These are phyloP conservation scores for Thaumatotibia leucotreta DNA, from an alignment of 1,140 invertebrate genomes.

Conservation along the genomic window DNA sequence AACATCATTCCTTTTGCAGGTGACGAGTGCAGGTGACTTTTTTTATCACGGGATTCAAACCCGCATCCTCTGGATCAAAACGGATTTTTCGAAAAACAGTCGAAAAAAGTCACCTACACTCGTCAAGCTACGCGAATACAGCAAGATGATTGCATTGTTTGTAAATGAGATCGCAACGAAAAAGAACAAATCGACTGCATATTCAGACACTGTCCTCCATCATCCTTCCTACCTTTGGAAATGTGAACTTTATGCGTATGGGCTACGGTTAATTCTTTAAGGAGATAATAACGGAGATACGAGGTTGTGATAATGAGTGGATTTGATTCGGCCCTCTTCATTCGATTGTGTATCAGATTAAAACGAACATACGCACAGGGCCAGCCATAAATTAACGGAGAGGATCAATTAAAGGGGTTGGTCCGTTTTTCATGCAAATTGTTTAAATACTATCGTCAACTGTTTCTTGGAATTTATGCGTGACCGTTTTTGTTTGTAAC, in stretches of 20 bases:
- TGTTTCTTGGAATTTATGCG: slow-evolving; percentile 17
- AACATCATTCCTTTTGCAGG: too few species aligned
- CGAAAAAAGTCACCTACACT: too few species aligned
- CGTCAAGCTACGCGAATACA: background rate
- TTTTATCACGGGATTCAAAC: too few species aligned
- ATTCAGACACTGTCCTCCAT: background rate
- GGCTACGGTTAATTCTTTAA: background rate
- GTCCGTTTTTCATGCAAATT: background rate
- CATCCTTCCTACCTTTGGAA: background rate
- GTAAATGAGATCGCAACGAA: slow-evolving; percentile 13
- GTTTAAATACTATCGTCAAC: background rate
- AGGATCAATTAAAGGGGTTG: slow-evolving; percentile 4
- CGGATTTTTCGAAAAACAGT: too few species aligned
- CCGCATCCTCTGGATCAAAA: too few species aligned
- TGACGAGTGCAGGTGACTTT: too few species aligned
- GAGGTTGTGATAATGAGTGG: background rate
- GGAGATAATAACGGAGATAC: background rate
- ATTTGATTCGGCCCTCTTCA: background rate
- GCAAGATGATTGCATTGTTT: slow-evolving; percentile 17
- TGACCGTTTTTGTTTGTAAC: slow-evolving; percentile 34
- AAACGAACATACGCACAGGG: background rate
- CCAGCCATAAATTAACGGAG: background rate
- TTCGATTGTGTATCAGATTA: background rate
- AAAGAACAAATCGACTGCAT: background rate
- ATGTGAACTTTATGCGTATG: background rate